Evolutionary conservation across 2,113 vertebrate species (phyloP).

Genomic region (Aphyosemion australe): DNA sequence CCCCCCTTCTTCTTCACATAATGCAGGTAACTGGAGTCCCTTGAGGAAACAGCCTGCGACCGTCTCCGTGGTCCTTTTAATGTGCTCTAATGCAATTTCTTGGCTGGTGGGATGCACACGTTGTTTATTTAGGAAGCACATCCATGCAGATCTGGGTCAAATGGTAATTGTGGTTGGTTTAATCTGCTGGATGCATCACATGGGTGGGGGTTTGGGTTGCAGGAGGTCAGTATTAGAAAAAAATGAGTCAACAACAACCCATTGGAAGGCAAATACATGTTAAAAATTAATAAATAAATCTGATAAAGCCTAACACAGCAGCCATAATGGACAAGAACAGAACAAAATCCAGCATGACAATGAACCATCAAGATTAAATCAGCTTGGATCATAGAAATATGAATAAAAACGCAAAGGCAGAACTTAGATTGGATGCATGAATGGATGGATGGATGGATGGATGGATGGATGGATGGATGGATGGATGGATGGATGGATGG

Average conservation of each 20-base stretch:
- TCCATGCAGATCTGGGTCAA: slow-evolving; percentile 46
- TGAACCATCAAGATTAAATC: no score
- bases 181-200: slow-evolving; percentile 18
- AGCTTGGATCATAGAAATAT: no score
- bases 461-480: no score
- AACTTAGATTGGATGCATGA: no score
- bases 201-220: slow-evolving; percentile 16
- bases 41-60: slow-evolving; percentile 50
- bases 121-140: slow-evolving; percentile 44
- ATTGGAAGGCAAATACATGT: background rate
- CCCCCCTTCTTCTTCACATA: slow-evolving; percentile 17
- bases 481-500: no score
- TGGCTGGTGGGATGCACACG: slow-evolving; percentile 37
- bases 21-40: slow-evolving; percentile 38
- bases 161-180: slow-evolving; percentile 25
- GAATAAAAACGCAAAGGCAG: no score
- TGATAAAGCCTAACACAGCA: no score
- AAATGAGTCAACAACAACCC: background rate
- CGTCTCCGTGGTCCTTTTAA: slow-evolving; percentile 31
- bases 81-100: slow-evolving; percentile 49
- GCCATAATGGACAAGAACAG: background rate
- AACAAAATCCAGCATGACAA: no score
- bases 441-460: no score
- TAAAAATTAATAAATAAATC: no score
- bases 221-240: background rate